Evolutionary conservation across 1,140 invertebrate genomes (phyloP).

Genomic region (Apis laboriosa): DNA sequence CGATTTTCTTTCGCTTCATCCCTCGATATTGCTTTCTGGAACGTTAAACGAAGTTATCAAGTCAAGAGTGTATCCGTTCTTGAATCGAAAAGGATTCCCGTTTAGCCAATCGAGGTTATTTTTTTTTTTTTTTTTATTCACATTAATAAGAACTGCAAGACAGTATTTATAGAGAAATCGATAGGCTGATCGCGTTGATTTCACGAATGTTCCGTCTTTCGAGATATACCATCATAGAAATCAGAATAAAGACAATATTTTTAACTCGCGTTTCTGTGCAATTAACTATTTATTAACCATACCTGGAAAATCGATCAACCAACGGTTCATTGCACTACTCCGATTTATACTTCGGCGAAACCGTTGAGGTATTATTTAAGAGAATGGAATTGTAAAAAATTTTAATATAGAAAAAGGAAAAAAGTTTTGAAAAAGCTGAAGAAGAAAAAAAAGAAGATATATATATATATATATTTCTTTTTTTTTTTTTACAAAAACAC

Average conservation of each 20-base stretch:
- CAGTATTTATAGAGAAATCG: slow-evolving; percentile 17
- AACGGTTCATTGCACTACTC: slow-evolving; percentile 7
- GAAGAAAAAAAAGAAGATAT: background rate
- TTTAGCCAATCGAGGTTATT: background rate
- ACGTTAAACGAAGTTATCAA: background rate
- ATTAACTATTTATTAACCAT: slow-evolving; percentile 18
- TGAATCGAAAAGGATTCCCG: background rate
- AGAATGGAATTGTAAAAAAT: background rate
- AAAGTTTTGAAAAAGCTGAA: background rate
- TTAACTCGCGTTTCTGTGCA: background rate
- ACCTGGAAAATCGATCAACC: background rate
- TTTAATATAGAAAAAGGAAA: background rate
- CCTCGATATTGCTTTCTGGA: background rate
- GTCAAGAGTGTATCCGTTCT: background rate
- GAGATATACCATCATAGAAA: background rate
- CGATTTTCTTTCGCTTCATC: background rate
- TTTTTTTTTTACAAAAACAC: no score
- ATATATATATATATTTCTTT: no score
- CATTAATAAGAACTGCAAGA: background rate
- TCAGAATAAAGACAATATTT: background rate
- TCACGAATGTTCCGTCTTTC: background rate
- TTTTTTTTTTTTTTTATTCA: background rate
- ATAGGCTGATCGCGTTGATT: slow-evolving; percentile 1
- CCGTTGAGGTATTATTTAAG: background rate
- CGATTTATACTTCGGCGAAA: background rate